Evolutionary conservation across 2,797 vertebrate species (phyloP).

Genomic region (Oryzias sinensis): DNA sequence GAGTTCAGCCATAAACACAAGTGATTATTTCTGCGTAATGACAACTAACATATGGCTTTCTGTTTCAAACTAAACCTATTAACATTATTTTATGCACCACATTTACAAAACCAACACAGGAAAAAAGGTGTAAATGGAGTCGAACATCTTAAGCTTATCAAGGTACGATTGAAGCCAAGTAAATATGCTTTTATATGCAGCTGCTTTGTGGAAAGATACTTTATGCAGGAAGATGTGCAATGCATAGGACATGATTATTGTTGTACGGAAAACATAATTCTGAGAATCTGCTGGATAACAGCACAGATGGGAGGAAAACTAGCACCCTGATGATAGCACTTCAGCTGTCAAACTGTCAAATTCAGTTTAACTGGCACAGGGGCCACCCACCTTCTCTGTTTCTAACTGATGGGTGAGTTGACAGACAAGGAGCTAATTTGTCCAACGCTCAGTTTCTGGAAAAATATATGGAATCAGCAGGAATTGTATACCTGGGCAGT

Average conservation of each 20-base stretch:
- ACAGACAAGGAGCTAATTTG: conserved; percentile 53
- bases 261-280: conserved; percentile 22
- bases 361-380: conserved; percentile 28
- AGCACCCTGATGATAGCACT: conserved; percentile 30
- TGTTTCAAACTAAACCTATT: too few species aligned
- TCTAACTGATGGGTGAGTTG: conserved; percentile 37
- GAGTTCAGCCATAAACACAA: too few species aligned
- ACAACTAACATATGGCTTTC: too few species aligned
- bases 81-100: too few species aligned
- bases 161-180: too few species aligned
- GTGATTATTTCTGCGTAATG: too few species aligned
- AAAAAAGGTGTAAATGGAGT: too few species aligned
- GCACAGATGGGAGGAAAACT: conserved; percentile 29
- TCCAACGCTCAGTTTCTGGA: conserved; percentile 22
- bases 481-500: conserved; percentile 21
- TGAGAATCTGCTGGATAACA: conserved; percentile 29
- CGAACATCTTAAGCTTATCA: too few species aligned
- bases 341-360: conserved; percentile 53
- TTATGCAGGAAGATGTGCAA: conserved; percentile 27
- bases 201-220: too few species aligned
- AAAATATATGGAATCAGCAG: conserved; percentile 32
- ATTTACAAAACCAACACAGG: too few species aligned
- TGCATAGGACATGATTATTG: conserved; percentile 21
- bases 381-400: conserved; percentile 26
- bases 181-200: too few species aligned